phyloP scores from a whole-genome alignment of 2,113 vertebrate genomes.

The Lasiurus borealis region DNA sequence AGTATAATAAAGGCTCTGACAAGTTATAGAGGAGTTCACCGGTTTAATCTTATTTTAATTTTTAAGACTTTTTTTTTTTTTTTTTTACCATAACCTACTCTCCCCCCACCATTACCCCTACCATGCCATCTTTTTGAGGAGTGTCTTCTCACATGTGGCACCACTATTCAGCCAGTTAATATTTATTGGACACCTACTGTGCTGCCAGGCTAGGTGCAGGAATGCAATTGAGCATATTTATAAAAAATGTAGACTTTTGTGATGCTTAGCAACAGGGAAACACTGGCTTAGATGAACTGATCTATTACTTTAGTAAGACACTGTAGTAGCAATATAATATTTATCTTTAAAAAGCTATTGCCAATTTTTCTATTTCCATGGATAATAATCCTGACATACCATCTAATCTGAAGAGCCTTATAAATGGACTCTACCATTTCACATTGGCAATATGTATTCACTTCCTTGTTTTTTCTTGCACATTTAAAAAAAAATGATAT shows the following conservation, averaged over 20 bases:
- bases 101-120: no score
- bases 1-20: not conserved
- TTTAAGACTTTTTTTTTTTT: not conserved
- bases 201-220: not conserved
- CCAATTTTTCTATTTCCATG: not conserved
- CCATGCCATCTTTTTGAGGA: not conserved
- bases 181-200: not conserved
- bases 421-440: not conserved
- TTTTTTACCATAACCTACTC: not conserved
- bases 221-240: not conserved
- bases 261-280: not conserved
- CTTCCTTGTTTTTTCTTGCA: not conserved
- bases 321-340: not conserved
- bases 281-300: not conserved
- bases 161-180: not conserved
- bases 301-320: not conserved
- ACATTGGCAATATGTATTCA: not conserved
- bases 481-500: not conserved
- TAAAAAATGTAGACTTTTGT: not conserved
- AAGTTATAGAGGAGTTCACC: not conserved
- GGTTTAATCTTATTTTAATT: not conserved
- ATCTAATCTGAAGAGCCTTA: not conserved
- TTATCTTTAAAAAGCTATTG: conserved; percentile 10
- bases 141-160: not conserved
- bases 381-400: not conserved